These are phyloP conservation scores for Brachyhypopomus occidentalis DNA, from an alignment of 2,113 vertebrate species.

Conservation along the genomic window DNA sequence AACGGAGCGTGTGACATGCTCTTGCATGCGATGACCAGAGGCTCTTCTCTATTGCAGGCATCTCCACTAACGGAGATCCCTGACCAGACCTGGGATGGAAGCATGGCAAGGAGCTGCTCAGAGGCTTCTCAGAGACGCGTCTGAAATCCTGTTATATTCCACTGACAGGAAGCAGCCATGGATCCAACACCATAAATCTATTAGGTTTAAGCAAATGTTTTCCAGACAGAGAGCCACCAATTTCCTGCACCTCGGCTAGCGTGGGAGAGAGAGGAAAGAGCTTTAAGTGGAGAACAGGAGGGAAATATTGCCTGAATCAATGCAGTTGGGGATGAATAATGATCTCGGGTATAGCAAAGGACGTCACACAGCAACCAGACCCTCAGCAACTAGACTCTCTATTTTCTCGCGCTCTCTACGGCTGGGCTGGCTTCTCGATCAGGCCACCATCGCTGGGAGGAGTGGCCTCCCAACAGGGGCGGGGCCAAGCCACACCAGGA, in stretches of 20 bases:
- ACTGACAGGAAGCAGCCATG: neutral
- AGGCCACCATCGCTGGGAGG: neutral
- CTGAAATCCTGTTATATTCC: conserved; percentile 20
- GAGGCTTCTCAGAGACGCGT: neutral
- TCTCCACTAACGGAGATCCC: neutral
- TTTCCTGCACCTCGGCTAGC: too few species aligned
- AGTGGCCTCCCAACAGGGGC: neutral
- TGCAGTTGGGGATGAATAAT: too few species aligned
- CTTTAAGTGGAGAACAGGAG: too few species aligned
- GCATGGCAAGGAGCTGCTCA: conserved; percentile 3
- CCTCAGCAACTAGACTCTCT: too few species aligned
- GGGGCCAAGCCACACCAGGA: neutral
- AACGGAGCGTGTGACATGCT: too few species aligned
- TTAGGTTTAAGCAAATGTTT: conserved; percentile 18
- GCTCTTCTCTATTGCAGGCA: neutral
- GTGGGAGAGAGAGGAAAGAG: too few species aligned
- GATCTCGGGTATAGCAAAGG: too few species aligned
- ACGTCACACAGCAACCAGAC: too few species aligned
- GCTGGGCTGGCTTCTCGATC: too few species aligned
- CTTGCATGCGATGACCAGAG: neutral
- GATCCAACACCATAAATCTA: conserved; percentile 14
- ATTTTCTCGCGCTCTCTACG: too few species aligned
- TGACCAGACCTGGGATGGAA: neutral
- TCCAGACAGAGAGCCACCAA: neutral
- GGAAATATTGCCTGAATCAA: too few species aligned